Conservation (phyloP, 2,888 invertebrate species). For the Mayetiola destructor region DNA sequence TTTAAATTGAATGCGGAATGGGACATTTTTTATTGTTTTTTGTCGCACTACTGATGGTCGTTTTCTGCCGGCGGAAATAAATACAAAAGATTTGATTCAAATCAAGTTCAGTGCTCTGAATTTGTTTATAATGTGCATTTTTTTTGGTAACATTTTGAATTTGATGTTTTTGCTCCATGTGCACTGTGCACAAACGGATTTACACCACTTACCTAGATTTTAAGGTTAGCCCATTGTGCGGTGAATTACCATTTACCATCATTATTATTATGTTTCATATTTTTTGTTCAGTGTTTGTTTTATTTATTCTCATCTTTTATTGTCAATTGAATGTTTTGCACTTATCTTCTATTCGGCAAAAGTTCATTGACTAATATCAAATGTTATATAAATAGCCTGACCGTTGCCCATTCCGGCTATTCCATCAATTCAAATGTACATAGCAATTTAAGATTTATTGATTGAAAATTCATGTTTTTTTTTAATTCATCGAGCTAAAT, state of each 20-base stretch:
- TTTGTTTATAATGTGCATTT: slow-evolving; percentile 12
- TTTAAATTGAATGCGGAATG: too few relatives aligned
- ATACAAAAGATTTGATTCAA: neutral
- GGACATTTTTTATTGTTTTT: too few relatives aligned
- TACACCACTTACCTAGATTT: slow-evolving; percentile 11
- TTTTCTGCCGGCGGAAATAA: slow-evolving; percentile 3
- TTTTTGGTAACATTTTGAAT: neutral
- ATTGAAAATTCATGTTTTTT: too few relatives aligned
- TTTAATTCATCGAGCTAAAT: too few relatives aligned
- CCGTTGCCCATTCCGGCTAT: neutral
- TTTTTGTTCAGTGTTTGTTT: too few relatives aligned
- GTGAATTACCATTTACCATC: slow-evolving; percentile 9
- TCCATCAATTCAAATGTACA: too few relatives aligned
- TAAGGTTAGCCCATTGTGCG: too few relatives aligned
- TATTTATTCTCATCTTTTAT: slow-evolving; percentile 6
- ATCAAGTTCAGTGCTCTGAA: slow-evolving; percentile 4
- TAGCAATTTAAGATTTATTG: too few relatives aligned
- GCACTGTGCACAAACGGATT: neutral
- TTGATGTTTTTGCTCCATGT: neutral
- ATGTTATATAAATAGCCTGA: neutral
- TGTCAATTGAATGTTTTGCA: neutral
- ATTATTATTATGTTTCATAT: too few relatives aligned
- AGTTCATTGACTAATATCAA: slow-evolving; percentile 10
- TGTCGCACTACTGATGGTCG: too few relatives aligned
- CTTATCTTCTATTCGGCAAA: neutral